Base-by-base conservation (phyloP, 2,113 vertebrate genomes). In the Platichthys flesus region DNA sequence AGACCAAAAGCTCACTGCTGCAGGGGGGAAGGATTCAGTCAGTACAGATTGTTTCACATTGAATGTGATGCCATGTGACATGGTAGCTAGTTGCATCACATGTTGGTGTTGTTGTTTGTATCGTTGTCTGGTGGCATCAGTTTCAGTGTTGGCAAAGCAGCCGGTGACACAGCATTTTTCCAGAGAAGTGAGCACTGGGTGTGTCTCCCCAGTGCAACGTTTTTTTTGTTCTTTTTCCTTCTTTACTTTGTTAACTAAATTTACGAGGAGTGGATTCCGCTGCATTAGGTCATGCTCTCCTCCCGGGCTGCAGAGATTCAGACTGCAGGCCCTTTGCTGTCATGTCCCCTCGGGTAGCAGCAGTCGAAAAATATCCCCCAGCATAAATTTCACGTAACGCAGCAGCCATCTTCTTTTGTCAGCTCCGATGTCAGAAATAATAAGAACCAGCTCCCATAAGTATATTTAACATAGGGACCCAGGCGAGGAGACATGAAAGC, bases 381-480 rank as follows among this genome's bases (percentile, higher is more conserved):
- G 71, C 64, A 74, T 76, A 70, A 24, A 83, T 79, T 79, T 86
- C 56, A 68, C 49, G 67, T 54, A 58, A 24, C 57, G 54, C 57
- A 74, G 54, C 26, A 76, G 76, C 60, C 52, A 57, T 91, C 74
- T 71, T 68, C 45, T 72, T 79, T 73, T 84, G 78, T 88, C 78
- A 65, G 57, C 64, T 76, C 58, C 21, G 51, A 56, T 88, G 54
- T 74, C 61, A 70, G 45, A 74, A 84, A 76, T 82, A 86, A 85
- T 83, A 70, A 60, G 63, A 79, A 56, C 26, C 56, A 52, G 67
- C 57, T 64, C 64, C 73, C 60, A 79, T 55, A 72, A 57, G 71
- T 69, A 56, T 74, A 65, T 81, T 87, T 64, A 83, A 78, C 80
- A 70, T 58, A 55, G 37, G 31, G 71, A 37, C 67, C 52, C 14